These are phyloP conservation scores for Gasterosteus aculeatus DNA, from an alignment of 2,113 vertebrate genomes.

Conservation along the genomic window DNA sequence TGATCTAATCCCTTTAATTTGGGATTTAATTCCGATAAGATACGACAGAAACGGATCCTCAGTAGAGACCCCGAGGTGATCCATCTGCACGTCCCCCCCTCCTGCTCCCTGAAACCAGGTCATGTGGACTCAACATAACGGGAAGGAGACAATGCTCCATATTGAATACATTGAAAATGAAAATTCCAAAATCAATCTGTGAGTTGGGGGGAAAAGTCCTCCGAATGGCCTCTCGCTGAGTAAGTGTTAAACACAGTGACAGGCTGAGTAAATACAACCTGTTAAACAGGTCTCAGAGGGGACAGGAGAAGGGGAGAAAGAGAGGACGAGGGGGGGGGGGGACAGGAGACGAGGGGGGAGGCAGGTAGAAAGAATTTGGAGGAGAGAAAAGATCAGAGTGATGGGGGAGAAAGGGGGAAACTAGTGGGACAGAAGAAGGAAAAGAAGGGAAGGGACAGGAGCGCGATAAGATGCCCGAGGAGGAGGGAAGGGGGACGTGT, in stretches of 20 bases:
- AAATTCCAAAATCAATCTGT: slow-evolving; percentile 51
- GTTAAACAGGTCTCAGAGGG: slow-evolving; percentile 43
- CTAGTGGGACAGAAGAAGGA: neutral
- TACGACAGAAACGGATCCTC: slow-evolving; percentile 15
- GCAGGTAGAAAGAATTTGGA: slow-evolving; percentile 27
- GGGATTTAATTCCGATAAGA: slow-evolving; percentile 49
- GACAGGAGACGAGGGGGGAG: neutral
- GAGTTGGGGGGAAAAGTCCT: slow-evolving; percentile 39
- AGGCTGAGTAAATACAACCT: slow-evolving; percentile 56
- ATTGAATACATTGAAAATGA: slow-evolving; percentile 33
- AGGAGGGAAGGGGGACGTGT: neutral
- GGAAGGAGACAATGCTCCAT: slow-evolving; percentile 20
- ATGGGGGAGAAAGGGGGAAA: neutral
- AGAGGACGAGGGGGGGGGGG: neutral
- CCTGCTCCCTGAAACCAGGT: slow-evolving; percentile 8
- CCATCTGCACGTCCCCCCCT: slow-evolving; percentile 1
- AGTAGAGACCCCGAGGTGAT: slow-evolving; percentile 29
- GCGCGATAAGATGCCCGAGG: neutral
- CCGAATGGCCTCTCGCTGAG: slow-evolving; percentile 30
- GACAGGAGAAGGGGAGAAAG: slow-evolving; percentile 10
- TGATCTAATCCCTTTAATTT: slow-evolving; percentile 10
- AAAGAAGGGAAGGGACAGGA: neutral
- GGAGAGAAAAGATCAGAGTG: slow-evolving; percentile 11
- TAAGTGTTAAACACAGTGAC: slow-evolving; percentile 59
- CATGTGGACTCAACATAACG: slow-evolving; percentile 32